Conservation (phyloP, 2,797 vertebrate genomes). For the Microctenopoma steveboyesi region DNA sequence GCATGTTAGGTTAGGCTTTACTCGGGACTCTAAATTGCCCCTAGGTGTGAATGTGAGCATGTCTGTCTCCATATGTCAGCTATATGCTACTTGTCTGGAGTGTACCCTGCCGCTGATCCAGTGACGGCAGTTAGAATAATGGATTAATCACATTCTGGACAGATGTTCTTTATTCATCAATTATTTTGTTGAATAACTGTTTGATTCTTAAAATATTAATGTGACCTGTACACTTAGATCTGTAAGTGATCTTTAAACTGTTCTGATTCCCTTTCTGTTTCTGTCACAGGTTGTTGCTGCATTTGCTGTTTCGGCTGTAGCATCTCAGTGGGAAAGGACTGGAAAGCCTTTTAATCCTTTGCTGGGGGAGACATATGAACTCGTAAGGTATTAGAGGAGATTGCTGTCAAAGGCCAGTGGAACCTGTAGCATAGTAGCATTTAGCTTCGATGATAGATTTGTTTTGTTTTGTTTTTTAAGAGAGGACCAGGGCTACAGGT, state of each 20-base stretch:
- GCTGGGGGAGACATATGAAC: conserved; percentile 95
- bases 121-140: too few relatives aligned
- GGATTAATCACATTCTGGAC: background rate
- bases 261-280: conserved; percentile 6
- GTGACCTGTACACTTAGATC: background rate
- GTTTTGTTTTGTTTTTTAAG: conserved; percentile 64
- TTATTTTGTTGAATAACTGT: background rate
- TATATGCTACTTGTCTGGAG: too few relatives aligned
- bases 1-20: too few relatives aligned
- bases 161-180: background rate
- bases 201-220: background rate
- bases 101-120: too few relatives aligned
- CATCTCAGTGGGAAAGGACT: conserved; percentile 98
- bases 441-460: background rate
- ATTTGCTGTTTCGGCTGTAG: conserved; percentile 96
- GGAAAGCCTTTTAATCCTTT: conserved; percentile 99
- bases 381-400: conserved; percentile 85
- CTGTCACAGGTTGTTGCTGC: conserved; percentile 90
- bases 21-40: too few relatives aligned
- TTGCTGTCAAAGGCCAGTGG: background rate
- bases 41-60: too few relatives aligned
- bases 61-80: too few relatives aligned
- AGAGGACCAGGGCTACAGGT: conserved; percentile 93
- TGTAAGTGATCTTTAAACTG: background rate
- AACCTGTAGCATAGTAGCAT: background rate